Evolutionary conservation across 2,888 invertebrate genomes (phyloP).

Genomic region (Tortricodes alternella): DNA sequence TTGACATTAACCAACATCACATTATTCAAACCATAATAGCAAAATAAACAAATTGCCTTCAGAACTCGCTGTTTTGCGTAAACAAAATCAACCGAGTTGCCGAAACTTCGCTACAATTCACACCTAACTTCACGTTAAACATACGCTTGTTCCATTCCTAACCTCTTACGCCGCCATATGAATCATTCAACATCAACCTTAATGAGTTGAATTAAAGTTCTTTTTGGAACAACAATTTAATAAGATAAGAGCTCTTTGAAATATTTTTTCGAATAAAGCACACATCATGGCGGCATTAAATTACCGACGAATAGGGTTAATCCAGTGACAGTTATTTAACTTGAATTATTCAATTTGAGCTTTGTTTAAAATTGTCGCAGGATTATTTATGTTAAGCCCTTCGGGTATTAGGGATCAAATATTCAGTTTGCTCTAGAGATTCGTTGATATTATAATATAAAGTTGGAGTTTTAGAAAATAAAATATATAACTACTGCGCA

Average conservation of each 20-base stretch:
- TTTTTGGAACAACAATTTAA: not conserved
- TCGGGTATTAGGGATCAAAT: too few species aligned
- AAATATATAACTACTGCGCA: too few species aligned
- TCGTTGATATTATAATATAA: too few species aligned
- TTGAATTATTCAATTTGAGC: not conserved
- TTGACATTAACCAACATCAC: not conserved
- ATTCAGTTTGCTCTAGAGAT: too few species aligned
- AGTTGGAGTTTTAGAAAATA: too few species aligned
- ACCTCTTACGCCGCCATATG: not conserved
- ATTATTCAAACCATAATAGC: not conserved
- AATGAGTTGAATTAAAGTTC: not conserved
- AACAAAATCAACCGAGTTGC: constrained; percentile 20
- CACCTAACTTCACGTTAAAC: constrained; percentile 22
- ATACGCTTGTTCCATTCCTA: not conserved
- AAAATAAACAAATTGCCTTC: constrained; percentile 3
- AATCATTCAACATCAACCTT: not conserved
- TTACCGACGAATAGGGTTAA: constrained; percentile 29
- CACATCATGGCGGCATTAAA: constrained; percentile 32
- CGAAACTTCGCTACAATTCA: constrained; percentile 22
- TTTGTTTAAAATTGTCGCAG: not conserved
- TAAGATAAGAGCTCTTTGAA: not conserved
- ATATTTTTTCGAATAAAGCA: constrained; percentile 15
- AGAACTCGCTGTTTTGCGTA: constrained; percentile 12
- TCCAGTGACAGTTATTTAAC: constrained; percentile 16
- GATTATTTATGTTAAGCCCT: not conserved